phyloP scores from a whole-genome alignment of 2,888 invertebrate species.

The Chloroclystis v-ata region DNA sequence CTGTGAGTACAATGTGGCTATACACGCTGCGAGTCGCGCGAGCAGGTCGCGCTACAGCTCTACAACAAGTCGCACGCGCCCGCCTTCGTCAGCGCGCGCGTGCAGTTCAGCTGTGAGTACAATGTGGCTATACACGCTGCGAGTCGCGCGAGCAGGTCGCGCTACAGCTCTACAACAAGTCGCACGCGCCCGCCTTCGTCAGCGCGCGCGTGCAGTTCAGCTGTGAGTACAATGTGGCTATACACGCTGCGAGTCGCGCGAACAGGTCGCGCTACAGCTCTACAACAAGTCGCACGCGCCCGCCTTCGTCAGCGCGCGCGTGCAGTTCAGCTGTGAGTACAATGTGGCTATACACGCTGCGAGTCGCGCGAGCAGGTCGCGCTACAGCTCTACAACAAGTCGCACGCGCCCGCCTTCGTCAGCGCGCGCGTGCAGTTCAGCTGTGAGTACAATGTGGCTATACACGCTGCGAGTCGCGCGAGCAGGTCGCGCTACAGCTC shows the following conservation, averaged over 20 bases:
- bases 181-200: conserved; percentile 50
- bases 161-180: conserved; percentile 52
- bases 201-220: conserved; percentile 55
- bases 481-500: conserved; percentile 46
- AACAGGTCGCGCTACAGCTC: conserved; percentile 46
- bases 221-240: conserved; percentile 39
- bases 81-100: conserved; percentile 53
- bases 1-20: conserved; percentile 39
- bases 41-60: conserved; percentile 46
- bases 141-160: conserved; percentile 41
- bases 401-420: conserved; percentile 50
- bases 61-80: conserved; percentile 48
- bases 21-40: conserved; percentile 44
- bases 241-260: conserved; percentile 27
- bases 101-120: conserved; percentile 59
- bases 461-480: conserved; percentile 30
- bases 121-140: conserved; percentile 35
- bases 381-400: conserved; percentile 52
- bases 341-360: background rate
- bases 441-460: conserved; percentile 46
- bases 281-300: conserved; percentile 47
- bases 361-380: conserved; percentile 40
- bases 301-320: conserved; percentile 53
- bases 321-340: conserved; percentile 59
- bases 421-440: conserved; percentile 55